phyloP scores from a whole-genome alignment of 2,888 invertebrate species.

The Folsomia manolachei region DNA sequence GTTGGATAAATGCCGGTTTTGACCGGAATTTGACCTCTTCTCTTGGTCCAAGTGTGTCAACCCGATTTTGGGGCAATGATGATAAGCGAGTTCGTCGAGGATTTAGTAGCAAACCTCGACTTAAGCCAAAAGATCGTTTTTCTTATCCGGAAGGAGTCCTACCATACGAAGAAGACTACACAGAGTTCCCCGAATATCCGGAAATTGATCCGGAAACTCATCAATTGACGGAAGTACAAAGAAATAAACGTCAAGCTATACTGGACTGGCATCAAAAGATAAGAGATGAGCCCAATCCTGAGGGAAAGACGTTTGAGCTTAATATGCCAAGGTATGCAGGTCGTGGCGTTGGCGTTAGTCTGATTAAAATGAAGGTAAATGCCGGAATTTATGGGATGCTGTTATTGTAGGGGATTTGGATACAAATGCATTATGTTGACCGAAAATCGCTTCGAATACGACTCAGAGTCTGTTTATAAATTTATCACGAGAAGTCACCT shows the following conservation, averaged over 20 bases:
- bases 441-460: constrained; percentile 65
- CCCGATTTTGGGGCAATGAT: neutral
- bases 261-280: constrained; percentile 62
- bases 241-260: constrained; percentile 56
- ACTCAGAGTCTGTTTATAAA: constrained; percentile 67
- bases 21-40: too few relatives aligned
- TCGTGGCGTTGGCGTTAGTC: too few relatives aligned
- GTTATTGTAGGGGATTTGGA: constrained; percentile 73
- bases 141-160: constrained; percentile 39
- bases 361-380: too few relatives aligned
- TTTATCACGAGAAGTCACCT: constrained; percentile 76
- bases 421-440: constrained; percentile 64
- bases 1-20: too few relatives aligned
- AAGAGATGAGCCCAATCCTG: constrained; percentile 66
- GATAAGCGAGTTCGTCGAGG: neutral
- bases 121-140: constrained; percentile 29
- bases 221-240: constrained; percentile 11
- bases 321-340: constrained; percentile 69
- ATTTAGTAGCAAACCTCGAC: neutral
- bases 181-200: constrained; percentile 58
- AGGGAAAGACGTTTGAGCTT: constrained; percentile 78
- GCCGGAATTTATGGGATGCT: neutral
- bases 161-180: constrained; percentile 46
- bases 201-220: constrained; percentile 63
- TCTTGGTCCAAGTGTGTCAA: neutral